Base-by-base conservation (phyloP, 2,888 invertebrate genomes). In the Junonia oenone region DNA sequence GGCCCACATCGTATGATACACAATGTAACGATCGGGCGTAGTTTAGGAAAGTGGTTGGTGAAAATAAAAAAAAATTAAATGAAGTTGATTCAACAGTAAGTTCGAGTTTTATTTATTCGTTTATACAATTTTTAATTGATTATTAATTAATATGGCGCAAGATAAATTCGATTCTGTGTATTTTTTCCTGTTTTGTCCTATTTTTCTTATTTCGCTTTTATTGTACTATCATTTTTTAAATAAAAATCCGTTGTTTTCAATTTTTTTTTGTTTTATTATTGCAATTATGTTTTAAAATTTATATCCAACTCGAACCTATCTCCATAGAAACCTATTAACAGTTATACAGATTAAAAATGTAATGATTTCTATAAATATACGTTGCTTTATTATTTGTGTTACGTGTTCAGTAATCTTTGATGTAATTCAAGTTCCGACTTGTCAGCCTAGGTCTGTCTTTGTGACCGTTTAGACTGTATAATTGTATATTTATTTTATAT, bases 201-300 rank as follows among this genome's bases (percentile, higher is more conserved):
- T 54, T 69, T 61, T 63, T 64, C 69, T 70, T 61, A 59, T 68
- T 72, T 68, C 58, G 68, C 69, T 70, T 72, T 62, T 67, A 71
- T 69, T 77, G 75, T 78, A 73, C 61, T 73, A 68, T 66, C 68
- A 70, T 68, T 68, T 40, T 40, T 66, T 64, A 81, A n/a, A 79
- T 81, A 79, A 83, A 22, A 82, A 71, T 71, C 72, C 74, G 72
- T 81, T 82, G 80, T 79, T 80, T 81, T 76, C 66, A 74, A 69
- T 64, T 71, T 75, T 63, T 54, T 67, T 72, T 68, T 64, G 65
- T 75, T 73, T 74, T 62, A 63, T 65, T 69, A 62, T 63, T 29
- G 49, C 5, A 22, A 22, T 22, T 22, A n/a, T n/a, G n/a, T n/a
- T n/a, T n/a, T n/a, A n/a, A n/a, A n/a, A n/a, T n/a, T n/a, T n/a